These are phyloP conservation scores for Gambusia holbrooki DNA, from an alignment of 2,113 vertebrate genomes.

Conservation along the genomic window DNA sequence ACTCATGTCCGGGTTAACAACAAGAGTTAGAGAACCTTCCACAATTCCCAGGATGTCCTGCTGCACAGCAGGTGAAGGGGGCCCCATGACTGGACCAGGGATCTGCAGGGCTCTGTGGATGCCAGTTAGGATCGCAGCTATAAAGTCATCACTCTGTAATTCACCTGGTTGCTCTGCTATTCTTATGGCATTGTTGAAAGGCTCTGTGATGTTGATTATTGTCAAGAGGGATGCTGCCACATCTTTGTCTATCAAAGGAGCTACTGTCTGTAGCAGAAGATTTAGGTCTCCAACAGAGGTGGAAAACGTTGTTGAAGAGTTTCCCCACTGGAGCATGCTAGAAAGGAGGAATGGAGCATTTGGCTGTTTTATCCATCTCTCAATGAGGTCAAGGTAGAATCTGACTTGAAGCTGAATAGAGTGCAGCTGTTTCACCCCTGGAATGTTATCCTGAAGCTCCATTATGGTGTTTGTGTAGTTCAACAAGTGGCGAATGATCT, in stretches of 20 bases:
- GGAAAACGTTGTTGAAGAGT: conserved; percentile 30
- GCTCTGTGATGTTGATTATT: conserved; percentile 53
- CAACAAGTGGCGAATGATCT: conserved; percentile 46
- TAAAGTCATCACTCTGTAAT: conserved; percentile 64
- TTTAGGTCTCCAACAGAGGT: conserved; percentile 53
- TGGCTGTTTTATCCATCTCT: conserved; percentile 69
- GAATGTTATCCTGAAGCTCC: conserved; percentile 42
- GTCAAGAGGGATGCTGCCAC: conserved; percentile 48
- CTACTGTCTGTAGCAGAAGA: conserved; percentile 52
- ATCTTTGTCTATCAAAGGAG: conserved; percentile 44
- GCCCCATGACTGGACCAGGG: not conserved
- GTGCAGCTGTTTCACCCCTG: not conserved
- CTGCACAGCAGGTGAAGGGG: conserved; percentile 29
- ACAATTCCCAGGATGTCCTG: conserved; percentile 59
- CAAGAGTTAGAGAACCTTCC: conserved; percentile 52
- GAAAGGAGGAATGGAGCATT: conserved; percentile 44
- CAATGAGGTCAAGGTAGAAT: conserved; percentile 53
- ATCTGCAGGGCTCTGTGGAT: conserved; percentile 43
- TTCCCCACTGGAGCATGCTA: conserved; percentile 65
- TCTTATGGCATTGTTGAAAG: conserved; percentile 63
- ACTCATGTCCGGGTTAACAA: conserved; percentile 56
- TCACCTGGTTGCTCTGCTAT: conserved; percentile 56
- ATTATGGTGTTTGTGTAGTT: conserved; percentile 45
- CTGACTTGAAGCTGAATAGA: conserved; percentile 47
- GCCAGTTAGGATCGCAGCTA: conserved; percentile 47